Conservation (phyloP, 2,888 invertebrate genomes). For the Eretmocerus hayati region DNA sequence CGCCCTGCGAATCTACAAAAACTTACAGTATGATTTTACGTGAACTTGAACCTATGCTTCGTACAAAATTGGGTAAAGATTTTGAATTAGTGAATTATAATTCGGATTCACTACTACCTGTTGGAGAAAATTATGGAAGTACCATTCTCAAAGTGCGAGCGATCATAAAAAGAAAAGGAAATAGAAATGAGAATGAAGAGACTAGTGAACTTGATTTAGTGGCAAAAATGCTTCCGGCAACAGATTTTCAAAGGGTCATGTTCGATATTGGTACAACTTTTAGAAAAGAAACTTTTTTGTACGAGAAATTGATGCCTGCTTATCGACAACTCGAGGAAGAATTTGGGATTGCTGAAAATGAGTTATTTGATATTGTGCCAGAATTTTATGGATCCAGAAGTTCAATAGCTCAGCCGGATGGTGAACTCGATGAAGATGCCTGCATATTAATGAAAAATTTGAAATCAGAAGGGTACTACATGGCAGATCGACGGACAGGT, state of each 20-base stretch:
- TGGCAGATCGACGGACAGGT: constrained; percentile 49
- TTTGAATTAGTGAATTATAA: constrained; percentile 29
- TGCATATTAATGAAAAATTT: constrained; percentile 55
- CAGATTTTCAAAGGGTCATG: constrained; percentile 49
- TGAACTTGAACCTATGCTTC: constrained; percentile 33
- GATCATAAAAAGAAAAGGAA: constrained; percentile 16
- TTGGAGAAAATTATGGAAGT: constrained; percentile 60
- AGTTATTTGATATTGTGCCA: constrained; percentile 49
- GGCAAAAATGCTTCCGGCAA: constrained; percentile 55
- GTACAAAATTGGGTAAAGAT: constrained; percentile 23
- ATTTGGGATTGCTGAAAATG: constrained; percentile 23
- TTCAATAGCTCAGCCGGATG: constrained; percentile 44
- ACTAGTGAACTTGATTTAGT: constrained; percentile 44
- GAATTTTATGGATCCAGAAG: constrained; percentile 53
- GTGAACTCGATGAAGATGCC: constrained; percentile 51
- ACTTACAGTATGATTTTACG: constrained; percentile 24
- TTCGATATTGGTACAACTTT: constrained; percentile 54
- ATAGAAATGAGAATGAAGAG: too few species aligned
- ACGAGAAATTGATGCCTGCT: constrained; percentile 49
- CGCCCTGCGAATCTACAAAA: too few species aligned
- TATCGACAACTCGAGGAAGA: constrained; percentile 47
- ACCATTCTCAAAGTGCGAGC: constrained; percentile 48
- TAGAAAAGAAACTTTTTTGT: constrained; percentile 53
- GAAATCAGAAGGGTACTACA: constrained; percentile 49
- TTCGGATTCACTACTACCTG: constrained; percentile 35